Evolutionary conservation across 2,113 vertebrate genomes (phyloP).

Genomic region (Catagonus wagneri): DNA sequence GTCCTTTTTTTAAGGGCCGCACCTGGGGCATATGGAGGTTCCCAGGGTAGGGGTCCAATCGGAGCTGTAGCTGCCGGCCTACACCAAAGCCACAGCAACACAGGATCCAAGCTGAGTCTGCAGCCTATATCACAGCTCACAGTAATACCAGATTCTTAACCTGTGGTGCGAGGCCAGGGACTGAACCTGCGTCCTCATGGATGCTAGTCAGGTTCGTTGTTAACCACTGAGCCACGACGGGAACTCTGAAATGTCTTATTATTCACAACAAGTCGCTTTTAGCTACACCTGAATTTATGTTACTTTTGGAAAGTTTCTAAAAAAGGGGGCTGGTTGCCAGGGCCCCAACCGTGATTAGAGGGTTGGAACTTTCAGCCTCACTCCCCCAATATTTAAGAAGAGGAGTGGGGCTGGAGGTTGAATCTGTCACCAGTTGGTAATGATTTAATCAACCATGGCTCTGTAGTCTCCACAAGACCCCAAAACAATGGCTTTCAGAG

Average conservation of each 20-base stretch:
- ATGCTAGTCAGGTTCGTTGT: too few species aligned
- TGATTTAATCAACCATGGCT: background rate
- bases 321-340: background rate
- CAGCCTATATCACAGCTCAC: too few species aligned
- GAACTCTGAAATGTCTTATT: background rate
- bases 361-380: background rate
- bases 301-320: background rate
- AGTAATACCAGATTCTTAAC: too few species aligned
- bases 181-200: too few species aligned
- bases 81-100: too few species aligned
- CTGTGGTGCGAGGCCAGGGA: too few species aligned
- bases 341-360: background rate
- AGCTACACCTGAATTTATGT: background rate
- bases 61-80: too few species aligned
- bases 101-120: too few species aligned
- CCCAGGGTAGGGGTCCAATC: too few species aligned
- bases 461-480: background rate
- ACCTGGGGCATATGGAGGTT: too few species aligned
- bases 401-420: background rate
- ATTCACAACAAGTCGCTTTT: background rate
- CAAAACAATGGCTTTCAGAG: background rate
- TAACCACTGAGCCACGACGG: too few species aligned
- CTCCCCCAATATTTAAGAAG: background rate
- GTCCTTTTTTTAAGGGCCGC: too few species aligned
- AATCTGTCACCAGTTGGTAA: background rate